These are phyloP conservation scores for Micropterix aruncella DNA, from an alignment of 2,888 invertebrate species.

Conservation along the genomic window DNA sequence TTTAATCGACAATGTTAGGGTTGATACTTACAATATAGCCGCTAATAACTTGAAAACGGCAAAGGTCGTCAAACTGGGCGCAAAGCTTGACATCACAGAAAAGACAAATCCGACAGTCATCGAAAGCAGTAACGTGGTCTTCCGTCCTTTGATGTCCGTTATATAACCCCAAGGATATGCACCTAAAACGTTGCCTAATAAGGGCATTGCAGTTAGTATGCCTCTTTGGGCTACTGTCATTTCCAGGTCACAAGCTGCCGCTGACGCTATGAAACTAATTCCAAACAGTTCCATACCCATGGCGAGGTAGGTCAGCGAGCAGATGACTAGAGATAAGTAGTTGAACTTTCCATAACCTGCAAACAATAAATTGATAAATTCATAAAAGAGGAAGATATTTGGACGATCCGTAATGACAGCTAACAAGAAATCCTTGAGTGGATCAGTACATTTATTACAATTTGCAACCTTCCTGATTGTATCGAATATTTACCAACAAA, in stretches of 20 bases:
- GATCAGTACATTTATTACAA: no score
- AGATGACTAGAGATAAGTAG: constrained; percentile 18
- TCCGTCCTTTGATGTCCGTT: constrained; percentile 57
- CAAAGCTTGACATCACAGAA: constrained; percentile 36
- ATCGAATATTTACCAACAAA: no score
- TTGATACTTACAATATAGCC: constrained; percentile 36
- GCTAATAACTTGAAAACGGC: constrained; percentile 44
- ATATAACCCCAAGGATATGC: constrained; percentile 51
- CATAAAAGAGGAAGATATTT: no score
- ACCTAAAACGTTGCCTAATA: constrained; percentile 23
- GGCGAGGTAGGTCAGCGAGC: constrained; percentile 20
- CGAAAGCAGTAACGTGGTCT: constrained; percentile 31
- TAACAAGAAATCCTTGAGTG: no score
- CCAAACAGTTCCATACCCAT: constrained; percentile 25
- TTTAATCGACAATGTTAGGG: no score
- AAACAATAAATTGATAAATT: no score
- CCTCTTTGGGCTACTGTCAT: constrained; percentile 20
- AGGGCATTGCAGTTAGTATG: constrained; percentile 21
- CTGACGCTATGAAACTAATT: constrained; percentile 21
- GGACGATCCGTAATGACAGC: no score
- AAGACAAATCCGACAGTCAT: constrained; percentile 31
- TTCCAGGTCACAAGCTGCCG: constrained; percentile 22
- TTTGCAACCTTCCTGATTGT: no score
- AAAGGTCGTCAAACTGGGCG: constrained; percentile 39
- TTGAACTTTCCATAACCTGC: constrained; percentile 26